Conservation (phyloP, 2,113 vertebrate species). For the Lophochroa leadbeateri region DNA sequence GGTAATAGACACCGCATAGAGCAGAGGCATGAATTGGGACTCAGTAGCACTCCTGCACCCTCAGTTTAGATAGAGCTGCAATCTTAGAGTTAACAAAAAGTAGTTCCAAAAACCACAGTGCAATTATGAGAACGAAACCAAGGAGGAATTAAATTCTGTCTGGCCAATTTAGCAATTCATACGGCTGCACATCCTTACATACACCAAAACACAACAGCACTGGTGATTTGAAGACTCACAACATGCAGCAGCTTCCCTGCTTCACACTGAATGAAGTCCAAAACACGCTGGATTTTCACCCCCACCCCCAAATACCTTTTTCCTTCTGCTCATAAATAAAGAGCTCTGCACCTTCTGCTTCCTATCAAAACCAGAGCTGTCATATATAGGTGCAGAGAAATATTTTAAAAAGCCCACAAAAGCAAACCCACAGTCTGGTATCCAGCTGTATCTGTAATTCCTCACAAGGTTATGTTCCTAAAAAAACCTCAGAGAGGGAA, state of each 20-base stretch:
- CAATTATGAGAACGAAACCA: neutral
- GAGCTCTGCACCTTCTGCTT: neutral
- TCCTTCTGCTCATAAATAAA: neutral
- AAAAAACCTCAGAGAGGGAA: neutral
- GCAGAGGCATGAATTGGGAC: neutral
- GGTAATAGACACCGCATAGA: neutral
- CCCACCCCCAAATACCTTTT: neutral
- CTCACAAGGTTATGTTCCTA: neutral
- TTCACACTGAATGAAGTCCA: neutral
- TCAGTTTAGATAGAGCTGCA: neutral
- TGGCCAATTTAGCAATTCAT: neutral
- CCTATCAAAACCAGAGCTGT: neutral
- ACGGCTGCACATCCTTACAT: neutral
- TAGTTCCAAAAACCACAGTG: neutral
- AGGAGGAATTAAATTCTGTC: neutral
- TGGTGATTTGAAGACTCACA: neutral
- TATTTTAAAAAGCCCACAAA: neutral
- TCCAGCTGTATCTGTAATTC: neutral
- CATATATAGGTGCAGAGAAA: neutral
- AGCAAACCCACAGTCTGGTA: neutral
- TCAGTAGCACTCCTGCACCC: neutral
- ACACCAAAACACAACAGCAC: neutral
- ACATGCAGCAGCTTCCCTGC: neutral
- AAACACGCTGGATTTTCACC: neutral
- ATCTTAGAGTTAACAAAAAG: neutral